phyloP scores from a whole-genome alignment of 2,888 invertebrate species.

The Agonopterix subpropinquella region DNA sequence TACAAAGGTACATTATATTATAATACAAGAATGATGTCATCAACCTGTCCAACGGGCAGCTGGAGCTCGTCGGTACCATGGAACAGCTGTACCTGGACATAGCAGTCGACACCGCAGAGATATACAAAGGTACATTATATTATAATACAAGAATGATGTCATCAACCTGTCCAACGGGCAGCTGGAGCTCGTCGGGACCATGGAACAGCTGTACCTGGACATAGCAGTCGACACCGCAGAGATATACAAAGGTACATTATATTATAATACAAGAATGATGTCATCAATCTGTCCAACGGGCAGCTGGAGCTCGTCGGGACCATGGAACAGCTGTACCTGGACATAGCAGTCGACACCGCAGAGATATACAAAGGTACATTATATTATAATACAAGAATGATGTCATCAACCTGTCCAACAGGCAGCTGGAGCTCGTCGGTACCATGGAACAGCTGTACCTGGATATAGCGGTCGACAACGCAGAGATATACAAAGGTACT shows the following conservation, averaged over 20 bases:
- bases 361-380: constrained; percentile 82
- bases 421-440: constrained; percentile 90
- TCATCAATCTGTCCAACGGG: constrained; percentile 85
- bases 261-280: constrained; percentile 40
- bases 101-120: constrained; percentile 85
- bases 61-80: constrained; percentile 93
- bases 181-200: constrained; percentile 91
- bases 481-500: constrained; percentile 84
- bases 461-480: constrained; percentile 86
- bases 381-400: too few species aligned
- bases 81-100: constrained; percentile 96
- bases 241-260: constrained; percentile 76
- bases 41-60: constrained; percentile 83
- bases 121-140: constrained; percentile 73
- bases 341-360: constrained; percentile 86
- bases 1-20: constrained; percentile 72
- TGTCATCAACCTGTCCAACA: constrained; percentile 85
- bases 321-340: constrained; percentile 94
- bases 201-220: constrained; percentile 96
- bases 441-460: constrained; percentile 96
- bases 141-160: too few species aligned
- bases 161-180: constrained; percentile 84
- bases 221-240: constrained; percentile 88
- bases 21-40: constrained; percentile 96
- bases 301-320: constrained; percentile 91